These are phyloP conservation scores for Micromys minutus DNA, from an alignment of 2,113 vertebrate genomes.

Conservation along the genomic window DNA sequence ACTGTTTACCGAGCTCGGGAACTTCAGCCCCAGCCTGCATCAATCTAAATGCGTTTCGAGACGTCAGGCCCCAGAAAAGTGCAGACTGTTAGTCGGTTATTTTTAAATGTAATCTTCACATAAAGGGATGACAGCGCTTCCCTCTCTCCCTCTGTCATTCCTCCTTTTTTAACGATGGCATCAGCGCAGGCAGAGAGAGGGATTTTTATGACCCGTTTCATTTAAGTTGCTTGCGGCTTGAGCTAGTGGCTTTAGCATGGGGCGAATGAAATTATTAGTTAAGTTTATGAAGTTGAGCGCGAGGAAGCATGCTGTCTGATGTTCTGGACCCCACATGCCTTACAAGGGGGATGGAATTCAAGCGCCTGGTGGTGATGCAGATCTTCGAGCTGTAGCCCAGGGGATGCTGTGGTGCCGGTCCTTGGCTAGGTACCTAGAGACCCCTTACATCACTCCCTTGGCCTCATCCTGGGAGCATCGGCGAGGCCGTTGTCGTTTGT, in stretches of 20 bases:
- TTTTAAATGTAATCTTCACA: constrained; percentile 89
- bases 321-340: not conserved
- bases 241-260: constrained; percentile 2
- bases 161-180: constrained; percentile 75
- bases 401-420: no score
- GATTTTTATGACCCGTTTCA: constrained; percentile 77
- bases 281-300: constrained; percentile 48
- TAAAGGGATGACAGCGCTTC: constrained; percentile 84
- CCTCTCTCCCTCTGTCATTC: constrained; percentile 81
- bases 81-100: constrained; percentile 87
- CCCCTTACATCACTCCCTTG: not conserved
- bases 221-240: constrained; percentile 30
- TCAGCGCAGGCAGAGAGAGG: constrained; percentile 63
- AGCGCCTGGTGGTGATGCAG: constrained; percentile 34
- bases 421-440: not conserved
- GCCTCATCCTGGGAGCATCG: not conserved
- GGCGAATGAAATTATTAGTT: constrained; percentile 17
- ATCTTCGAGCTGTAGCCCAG: accelerated
- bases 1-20: constrained; percentile 91
- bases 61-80: constrained; percentile 88
- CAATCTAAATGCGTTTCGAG: constrained; percentile 89
- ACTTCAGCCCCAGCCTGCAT: constrained; percentile 87
- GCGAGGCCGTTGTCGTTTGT: not conserved
- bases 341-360: not conserved
- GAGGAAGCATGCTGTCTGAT: not conserved